Evolutionary conservation across 2,888 invertebrate species (phyloP), one percentile per base, ranked within the genome.

Genomic region (Congeria kusceri): DNA sequence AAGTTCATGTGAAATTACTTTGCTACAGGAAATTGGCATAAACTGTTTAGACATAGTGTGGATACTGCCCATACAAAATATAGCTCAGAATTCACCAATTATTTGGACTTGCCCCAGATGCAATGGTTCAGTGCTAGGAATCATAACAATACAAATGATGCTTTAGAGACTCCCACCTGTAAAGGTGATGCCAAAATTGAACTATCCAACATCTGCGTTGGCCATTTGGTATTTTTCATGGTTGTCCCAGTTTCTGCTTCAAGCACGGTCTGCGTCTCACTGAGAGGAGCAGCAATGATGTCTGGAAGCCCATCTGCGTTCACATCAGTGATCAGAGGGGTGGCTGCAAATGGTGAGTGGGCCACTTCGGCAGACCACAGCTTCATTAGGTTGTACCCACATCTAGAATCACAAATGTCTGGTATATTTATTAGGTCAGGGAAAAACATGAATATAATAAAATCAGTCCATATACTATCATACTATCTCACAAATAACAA

Each of bases 351-450:
- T 18, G 92, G 91, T 5, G 91, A 86, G 44, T 90, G 88, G 20
- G 91, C 90, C 28, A 92, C 78, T 69, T 92, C 92, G 25, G 88
- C 85, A 63, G 89, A 90, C 92, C 92, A 92, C 20, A 90, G 74
- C 47, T 89, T 86, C 44, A 87, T 84, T 56, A 92, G 66, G 23
- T 88, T 84, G 74, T 90, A 91, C 1, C 88, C 87, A 84, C 92
- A 92, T 71, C 91, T 91, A 71, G 32, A 77, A 74, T 49, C 23
- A 76, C 3, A 73, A 65, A 28, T 11, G n/a, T n/a, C n/a, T n/a
- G n/a, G n/a, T n/a, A n/a, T n/a, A n/a, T n/a, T n/a, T n/a, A n/a
- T n/a, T n/a, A n/a, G n/a, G n/a, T n/a, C n/a, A n/a, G n/a, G n/a
- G n/a, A n/a, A n/a, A n/a, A n/a, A n/a, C n/a, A n/a, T n/a, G n/a